Conservation (phyloP, 2,888 invertebrate species). For the Aromia moschata region DNA sequence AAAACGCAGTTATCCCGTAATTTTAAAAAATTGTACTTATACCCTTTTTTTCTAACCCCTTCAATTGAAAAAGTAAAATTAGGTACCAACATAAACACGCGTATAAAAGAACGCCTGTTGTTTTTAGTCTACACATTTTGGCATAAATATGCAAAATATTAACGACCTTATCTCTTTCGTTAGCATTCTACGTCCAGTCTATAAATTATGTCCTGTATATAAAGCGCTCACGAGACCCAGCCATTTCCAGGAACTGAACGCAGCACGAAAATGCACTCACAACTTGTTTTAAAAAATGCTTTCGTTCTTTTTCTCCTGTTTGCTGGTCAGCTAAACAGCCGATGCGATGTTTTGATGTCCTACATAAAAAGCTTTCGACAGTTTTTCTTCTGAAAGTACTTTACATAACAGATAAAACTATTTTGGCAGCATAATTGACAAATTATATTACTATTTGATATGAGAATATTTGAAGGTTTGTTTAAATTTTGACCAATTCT, state of each 20-base stretch:
- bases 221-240: conserved; percentile 33
- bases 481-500: too few relatives aligned
- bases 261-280: conserved; percentile 53
- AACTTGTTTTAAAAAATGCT: conserved; percentile 43
- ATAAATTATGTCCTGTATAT: conserved; percentile 46
- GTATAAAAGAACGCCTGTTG: too few relatives aligned
- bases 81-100: too few relatives aligned
- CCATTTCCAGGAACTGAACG: conserved; percentile 50
- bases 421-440: too few relatives aligned
- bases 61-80: too few relatives aligned
- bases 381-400: conserved; percentile 3
- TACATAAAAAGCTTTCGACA: conserved; percentile 18
- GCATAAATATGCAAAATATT: conserved; percentile 44
- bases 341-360: conserved; percentile 27
- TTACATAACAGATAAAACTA: neutral
- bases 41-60: too few relatives aligned
- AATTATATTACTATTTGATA: too few relatives aligned
- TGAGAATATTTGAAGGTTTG: too few relatives aligned
- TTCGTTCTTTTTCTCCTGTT: conserved; percentile 36
- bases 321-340: conserved; percentile 27
- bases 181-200: conserved; percentile 47
- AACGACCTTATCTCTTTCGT: conserved; percentile 43
- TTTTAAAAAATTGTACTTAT: too few relatives aligned
- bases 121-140: conserved; percentile 27
- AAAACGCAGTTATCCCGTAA: too few relatives aligned